Evolutionary conservation across 2,113 vertebrate species (phyloP).

Genomic region (Carassius carassius): DNA sequence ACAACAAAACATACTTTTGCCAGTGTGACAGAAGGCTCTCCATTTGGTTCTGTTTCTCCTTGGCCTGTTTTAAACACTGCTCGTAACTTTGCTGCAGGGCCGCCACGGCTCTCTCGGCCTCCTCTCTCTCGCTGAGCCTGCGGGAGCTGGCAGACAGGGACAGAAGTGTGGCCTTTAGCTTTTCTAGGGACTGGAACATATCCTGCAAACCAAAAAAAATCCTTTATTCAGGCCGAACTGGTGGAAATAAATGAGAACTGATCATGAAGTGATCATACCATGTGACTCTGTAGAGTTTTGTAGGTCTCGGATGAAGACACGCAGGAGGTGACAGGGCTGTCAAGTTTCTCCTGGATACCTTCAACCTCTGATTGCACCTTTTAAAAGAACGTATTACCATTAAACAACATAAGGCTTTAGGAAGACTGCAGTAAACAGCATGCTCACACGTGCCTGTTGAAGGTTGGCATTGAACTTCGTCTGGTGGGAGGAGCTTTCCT

Average conservation of each 20-base stretch:
- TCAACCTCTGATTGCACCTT: constrained; percentile 80
- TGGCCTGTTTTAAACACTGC: constrained; percentile 67
- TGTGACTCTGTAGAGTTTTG: constrained; percentile 82
- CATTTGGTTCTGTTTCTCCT: constrained; percentile 79
- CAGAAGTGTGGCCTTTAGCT: constrained; percentile 75
- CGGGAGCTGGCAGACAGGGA: constrained; percentile 77
- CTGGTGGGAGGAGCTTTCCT: constrained; percentile 81
- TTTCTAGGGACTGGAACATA: constrained; percentile 82
- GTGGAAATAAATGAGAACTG: background rate
- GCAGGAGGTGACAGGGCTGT: constrained; percentile 78
- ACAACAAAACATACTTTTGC: constrained; percentile 83
- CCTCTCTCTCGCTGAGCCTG: constrained; percentile 76
- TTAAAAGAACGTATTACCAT: constrained; percentile 1
- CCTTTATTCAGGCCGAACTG: constrained; percentile 27
- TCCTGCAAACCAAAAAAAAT: constrained; percentile 75
- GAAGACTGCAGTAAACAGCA: background rate
- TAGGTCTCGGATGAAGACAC: constrained; percentile 85
- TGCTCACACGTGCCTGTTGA: constrained; percentile 73
- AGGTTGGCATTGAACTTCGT: constrained; percentile 83
- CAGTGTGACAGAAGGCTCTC: constrained; percentile 84
- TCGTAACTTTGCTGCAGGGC: constrained; percentile 77
- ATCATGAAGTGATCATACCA: constrained; percentile 68
- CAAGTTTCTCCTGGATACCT: constrained; percentile 78
- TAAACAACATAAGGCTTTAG: background rate
- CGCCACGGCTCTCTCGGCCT: constrained; percentile 70